Base-by-base conservation (phyloP, 53 echinoderm and acorn worm species). In the Pentamera pediparva region DNA sequence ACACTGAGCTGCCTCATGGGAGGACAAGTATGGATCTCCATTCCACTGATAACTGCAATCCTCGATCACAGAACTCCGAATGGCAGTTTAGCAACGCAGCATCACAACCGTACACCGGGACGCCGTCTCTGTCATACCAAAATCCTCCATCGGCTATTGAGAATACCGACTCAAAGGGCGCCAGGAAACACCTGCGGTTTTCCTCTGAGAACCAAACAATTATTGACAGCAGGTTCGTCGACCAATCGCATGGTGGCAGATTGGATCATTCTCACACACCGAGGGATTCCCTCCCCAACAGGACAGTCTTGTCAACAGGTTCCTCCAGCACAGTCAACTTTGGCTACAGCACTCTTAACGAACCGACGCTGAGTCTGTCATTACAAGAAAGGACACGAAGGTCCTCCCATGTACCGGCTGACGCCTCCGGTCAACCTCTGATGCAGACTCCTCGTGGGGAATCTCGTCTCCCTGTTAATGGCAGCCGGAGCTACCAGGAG, bases 181-280 rank as follows among this genome's bases (percentile, higher is more conserved):
- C 65, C 30, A 38, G 65, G 26, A 40, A 45, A 11, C 65, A 65
- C 45, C 39, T 65, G 22, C 39, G 65, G 65, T 65, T 65, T 43
- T 65, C 65, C 9, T 65, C 65, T 41, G 65, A 41, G 27, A 65
- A 65, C 27, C 41, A 65, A 30, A 20, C 65, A 26, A 11, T 57
- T 5, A 20, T 6, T 11, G 29, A 0, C 0, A 32, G 58, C n/a
- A n/a, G n/a, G n/a, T n/a, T n/a, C n/a, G n/a, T n/a, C 13, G 30
- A 57, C 32, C 58, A 57, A 12, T 45, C 12, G 12, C 27, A 28
- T 27, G 30, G 6, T 20, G 21, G 17, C 30, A 57, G 58, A 57
- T 28, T 32, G 0, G 4, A 3, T 55, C 9, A 57, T 57, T 27
- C 58, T 57, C 4, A 25, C 29, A 29, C 25, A 31, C 32, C 58